Evolutionary conservation across 1,140 invertebrate genomes (phyloP).

Genomic region (Spodoptera frugiperda): DNA sequence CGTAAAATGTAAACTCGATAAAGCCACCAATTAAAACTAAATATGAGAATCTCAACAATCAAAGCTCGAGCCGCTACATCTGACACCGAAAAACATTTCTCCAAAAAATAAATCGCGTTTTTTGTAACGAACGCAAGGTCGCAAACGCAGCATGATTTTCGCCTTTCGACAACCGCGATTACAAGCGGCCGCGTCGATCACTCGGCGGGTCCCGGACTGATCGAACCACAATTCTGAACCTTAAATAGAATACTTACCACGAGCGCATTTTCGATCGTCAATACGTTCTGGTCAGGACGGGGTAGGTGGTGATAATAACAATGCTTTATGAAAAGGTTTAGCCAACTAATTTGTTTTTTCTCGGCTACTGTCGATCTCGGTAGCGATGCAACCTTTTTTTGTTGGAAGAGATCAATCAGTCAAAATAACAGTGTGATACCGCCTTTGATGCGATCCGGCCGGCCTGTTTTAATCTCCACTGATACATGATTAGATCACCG

Average conservation of each 20-base stretch:
- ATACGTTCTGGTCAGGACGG: conserved; percentile 39
- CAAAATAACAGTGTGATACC: conserved; percentile 86
- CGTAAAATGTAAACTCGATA: conserved; percentile 86
- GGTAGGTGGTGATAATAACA: conserved; percentile 83
- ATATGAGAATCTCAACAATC: conserved; percentile 85
- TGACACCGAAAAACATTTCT: conserved; percentile 81
- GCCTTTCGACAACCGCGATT: conserved; percentile 74
- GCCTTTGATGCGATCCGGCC: conserved; percentile 84
- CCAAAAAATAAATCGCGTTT: conserved; percentile 83
- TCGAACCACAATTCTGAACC: conserved; percentile 62
- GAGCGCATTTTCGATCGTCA: conserved; percentile 52
- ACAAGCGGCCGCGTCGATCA: conserved; percentile 49
- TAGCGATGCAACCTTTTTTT: conserved; percentile 85
- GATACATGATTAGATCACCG: conserved; percentile 84
- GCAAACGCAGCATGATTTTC: conserved; percentile 80
- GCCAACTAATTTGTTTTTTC: conserved; percentile 86
- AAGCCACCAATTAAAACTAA: conserved; percentile 86
- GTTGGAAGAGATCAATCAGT: conserved; percentile 84
- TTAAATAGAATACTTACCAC: conserved; percentile 59
- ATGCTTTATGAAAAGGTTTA: conserved; percentile 85
- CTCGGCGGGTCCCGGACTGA: conserved; percentile 51
- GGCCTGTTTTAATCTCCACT: conserved; percentile 84
- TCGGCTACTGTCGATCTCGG: conserved; percentile 85
- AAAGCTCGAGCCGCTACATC: conserved; percentile 84
- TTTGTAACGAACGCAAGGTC: conserved; percentile 79